Evolutionary conservation across 2,797 vertebrate species (phyloP).

Genomic region (Sardinella longiceps): DNA sequence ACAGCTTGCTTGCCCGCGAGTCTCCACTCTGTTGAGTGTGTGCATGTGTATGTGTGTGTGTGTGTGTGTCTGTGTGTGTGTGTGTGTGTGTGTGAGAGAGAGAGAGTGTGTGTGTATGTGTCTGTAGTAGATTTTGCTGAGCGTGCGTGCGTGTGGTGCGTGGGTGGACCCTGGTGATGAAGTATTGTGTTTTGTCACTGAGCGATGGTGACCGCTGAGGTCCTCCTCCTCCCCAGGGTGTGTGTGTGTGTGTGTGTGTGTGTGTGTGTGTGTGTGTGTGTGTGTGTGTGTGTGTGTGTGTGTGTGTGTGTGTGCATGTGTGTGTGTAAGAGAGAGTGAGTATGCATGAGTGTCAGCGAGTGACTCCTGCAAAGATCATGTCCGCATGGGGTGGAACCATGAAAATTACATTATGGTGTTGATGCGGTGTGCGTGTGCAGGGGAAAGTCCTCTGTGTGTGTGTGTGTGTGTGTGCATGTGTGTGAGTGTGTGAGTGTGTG

Average conservation of each 20-base stretch:
- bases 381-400: conserved; percentile 4
- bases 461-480: neutral
- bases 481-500: conserved; percentile 29
- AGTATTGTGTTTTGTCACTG: conserved; percentile 15
- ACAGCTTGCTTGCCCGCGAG: neutral
- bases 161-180: neutral
- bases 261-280: neutral
- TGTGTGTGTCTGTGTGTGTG: neutral
- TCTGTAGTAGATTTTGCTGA: neutral
- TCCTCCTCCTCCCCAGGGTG: neutral
- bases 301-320: neutral
- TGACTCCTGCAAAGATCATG: conserved; percentile 4
- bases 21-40: neutral
- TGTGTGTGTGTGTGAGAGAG: neutral
- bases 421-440: neutral
- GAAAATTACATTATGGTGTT: conserved; percentile 21
- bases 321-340: no score
- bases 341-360: neutral
- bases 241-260: neutral
- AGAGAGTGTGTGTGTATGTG: neutral
- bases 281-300: neutral
- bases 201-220: neutral
- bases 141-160: neutral
- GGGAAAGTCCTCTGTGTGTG: neutral
- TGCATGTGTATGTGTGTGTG: neutral